Evolutionary conservation across 2,113 vertebrate species (phyloP).

Genomic region (Hippocampus guttulatus): DNA sequence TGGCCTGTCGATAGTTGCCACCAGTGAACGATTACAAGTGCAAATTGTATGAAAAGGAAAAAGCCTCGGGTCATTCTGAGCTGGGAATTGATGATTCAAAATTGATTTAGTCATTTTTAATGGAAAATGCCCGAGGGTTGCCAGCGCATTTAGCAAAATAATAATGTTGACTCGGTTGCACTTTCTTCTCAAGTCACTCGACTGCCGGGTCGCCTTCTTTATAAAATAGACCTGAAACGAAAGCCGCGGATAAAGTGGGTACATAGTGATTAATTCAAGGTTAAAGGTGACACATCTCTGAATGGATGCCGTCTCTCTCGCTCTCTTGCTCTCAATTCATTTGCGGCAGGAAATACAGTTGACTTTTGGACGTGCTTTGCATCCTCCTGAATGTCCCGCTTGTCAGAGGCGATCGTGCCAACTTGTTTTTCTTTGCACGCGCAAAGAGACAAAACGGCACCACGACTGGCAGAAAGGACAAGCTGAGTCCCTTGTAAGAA

Average conservation of each 20-base stretch:
- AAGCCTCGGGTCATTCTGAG: neutral
- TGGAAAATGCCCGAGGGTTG: neutral
- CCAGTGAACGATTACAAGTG: neutral
- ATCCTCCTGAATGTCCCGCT: conserved; percentile 31
- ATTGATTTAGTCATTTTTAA: conserved; percentile 5
- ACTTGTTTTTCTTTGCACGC: conserved; percentile 32
- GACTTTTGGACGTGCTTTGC: conserved; percentile 14
- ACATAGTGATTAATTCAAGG: neutral
- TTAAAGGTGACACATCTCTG: neutral
- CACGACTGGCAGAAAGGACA: neutral
- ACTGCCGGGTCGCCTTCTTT: conserved; percentile 1
- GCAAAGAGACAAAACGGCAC: conserved; percentile 21
- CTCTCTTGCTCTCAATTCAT: conserved; percentile 12
- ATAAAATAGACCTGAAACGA: neutral
- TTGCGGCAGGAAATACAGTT: conserved; percentile 6
- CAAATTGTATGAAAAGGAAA: neutral
- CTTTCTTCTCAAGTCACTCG: neutral
- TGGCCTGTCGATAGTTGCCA: conserved; percentile 6
- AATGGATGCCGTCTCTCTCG: neutral
- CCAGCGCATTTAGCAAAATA: neutral
- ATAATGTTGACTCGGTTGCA: neutral
- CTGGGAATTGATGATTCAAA: neutral
- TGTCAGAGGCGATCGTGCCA: conserved; percentile 15
- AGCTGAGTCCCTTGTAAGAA: conserved; percentile 16
- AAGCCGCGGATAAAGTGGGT: neutral